Conservation (phyloP, 2,888 invertebrate genomes). For the Norana najaformis region DNA sequence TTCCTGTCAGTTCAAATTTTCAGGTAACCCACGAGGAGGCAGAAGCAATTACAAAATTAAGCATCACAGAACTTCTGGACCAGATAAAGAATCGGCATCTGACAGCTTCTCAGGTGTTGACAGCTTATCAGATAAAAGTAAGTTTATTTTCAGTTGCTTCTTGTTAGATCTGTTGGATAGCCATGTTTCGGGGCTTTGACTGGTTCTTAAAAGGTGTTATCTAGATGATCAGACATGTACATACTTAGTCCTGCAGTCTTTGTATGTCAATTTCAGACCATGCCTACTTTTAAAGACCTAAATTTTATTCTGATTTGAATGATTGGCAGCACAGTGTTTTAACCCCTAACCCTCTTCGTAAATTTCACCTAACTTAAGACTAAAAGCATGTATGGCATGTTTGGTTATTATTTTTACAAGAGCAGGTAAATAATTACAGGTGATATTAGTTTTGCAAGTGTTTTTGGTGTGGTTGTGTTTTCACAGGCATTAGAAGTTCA, state of each 20-base stretch:
- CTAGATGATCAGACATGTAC: neutral
- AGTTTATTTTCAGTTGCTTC: neutral
- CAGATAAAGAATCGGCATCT: neutral
- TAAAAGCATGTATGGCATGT: neutral
- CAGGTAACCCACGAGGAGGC: neutral
- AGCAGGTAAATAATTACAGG: neutral
- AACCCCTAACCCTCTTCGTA: neutral
- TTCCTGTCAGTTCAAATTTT: neutral
- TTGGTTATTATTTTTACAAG: neutral
- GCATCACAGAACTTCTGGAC: conserved; percentile 14
- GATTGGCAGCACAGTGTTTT: neutral
- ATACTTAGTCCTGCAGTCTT: neutral
- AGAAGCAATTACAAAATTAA: neutral
- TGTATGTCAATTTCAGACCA: neutral
- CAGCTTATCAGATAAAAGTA: conserved; percentile 28
- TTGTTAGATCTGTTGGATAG: neutral
- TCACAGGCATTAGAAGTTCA: conserved; percentile 41
- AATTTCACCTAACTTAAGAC: neutral
- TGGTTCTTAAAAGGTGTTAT: neutral
- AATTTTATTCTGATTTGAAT: neutral
- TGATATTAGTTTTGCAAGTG: neutral
- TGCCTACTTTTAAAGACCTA: neutral
- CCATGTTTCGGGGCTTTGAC: neutral
- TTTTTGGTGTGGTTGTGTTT: neutral
- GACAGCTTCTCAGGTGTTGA: conserved; percentile 17